phyloP scores from a whole-genome alignment of 2,797 vertebrate genomes.

The Aeoliscus strigatus region DNA sequence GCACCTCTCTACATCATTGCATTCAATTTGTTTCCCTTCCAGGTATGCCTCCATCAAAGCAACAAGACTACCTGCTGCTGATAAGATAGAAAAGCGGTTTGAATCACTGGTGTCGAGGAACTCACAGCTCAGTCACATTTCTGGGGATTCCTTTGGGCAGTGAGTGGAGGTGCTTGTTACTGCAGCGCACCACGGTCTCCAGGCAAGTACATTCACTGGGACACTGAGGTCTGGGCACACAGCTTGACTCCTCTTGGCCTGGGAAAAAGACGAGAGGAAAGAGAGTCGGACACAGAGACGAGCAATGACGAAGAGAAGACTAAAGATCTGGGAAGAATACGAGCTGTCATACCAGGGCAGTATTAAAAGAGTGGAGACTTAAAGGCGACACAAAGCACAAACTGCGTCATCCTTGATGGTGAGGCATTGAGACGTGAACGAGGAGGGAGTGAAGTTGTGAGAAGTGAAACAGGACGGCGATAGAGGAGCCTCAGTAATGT shows the following conservation, averaged over 20 bases:
- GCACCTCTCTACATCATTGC: slow-evolving; percentile 2
- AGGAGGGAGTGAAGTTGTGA: slow-evolving; percentile 38
- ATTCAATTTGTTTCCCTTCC: slow-evolving; percentile 4
- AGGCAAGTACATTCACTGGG: slow-evolving; percentile 92
- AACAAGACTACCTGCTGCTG: background rate
- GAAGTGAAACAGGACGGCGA: slow-evolving; percentile 29
- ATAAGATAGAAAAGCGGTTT: too few relatives aligned
- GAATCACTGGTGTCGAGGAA: too few relatives aligned
- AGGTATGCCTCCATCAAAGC: slow-evolving; percentile 14
- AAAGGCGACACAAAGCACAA: too few relatives aligned
- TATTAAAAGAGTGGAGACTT: too few relatives aligned
- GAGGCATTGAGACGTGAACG: slow-evolving; percentile 25
- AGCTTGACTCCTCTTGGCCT: slow-evolving; percentile 96
- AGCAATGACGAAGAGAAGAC: too few relatives aligned
- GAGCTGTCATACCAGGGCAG: too few relatives aligned
- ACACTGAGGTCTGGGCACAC: too few relatives aligned
- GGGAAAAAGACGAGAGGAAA: background rate
- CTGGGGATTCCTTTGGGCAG: slow-evolving; percentile 92
- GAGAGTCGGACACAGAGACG: background rate
- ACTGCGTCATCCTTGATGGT: too few relatives aligned
- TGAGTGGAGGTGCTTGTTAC: slow-evolving; percentile 89
- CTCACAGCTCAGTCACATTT: slow-evolving; percentile 97
- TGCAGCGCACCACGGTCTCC: slow-evolving; percentile 97
- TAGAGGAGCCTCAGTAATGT: slow-evolving; percentile 54
- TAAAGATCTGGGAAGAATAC: too few relatives aligned